A percentile compares a stretch with the other conserved stretches of the same genome.
Conservation (phyloP, 2,888 invertebrate species). For the Coelopa pilipes region DNA sequence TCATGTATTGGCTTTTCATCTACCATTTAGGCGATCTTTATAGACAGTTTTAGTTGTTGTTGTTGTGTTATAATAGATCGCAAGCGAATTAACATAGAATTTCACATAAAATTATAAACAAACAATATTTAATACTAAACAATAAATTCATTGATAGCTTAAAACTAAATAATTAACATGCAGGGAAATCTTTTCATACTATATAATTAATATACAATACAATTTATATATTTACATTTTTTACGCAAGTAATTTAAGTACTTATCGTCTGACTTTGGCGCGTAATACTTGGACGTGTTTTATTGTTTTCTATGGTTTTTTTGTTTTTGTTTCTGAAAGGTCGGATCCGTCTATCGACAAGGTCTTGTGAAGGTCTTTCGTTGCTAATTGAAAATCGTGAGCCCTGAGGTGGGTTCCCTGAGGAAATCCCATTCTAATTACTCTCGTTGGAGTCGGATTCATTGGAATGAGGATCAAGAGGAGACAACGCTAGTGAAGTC, state of each 20-base stretch:
- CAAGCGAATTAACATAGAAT: constrained; percentile 1
- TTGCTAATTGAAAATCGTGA: too few species aligned
- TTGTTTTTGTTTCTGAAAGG: too few species aligned
- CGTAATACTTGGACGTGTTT: constrained; percentile 7
- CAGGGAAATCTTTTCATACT: neutral
- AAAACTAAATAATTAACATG: constrained; percentile 16
- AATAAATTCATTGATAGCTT: constrained; percentile 3
- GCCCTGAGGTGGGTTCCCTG: too few species aligned
- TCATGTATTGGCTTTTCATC: neutral
- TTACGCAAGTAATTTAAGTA: neutral
- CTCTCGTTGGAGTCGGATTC: too few species aligned
- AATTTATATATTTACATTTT: constrained; percentile 10
- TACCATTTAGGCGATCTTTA: constrained; percentile 11
- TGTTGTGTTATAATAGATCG: constrained; percentile 16
- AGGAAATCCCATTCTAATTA: too few species aligned
- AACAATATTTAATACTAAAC: constrained; percentile 16
- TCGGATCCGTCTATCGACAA: too few species aligned
- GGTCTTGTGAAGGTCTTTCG: too few species aligned
- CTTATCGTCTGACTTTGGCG: neutral
- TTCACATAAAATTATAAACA: neutral
- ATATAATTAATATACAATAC: neutral
- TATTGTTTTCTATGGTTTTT: neutral
- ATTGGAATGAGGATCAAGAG: too few species aligned
- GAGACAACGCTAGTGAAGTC: too few species aligned
- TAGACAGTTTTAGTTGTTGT: constrained; percentile 21